These are phyloP conservation scores for Liposcelis brunnea DNA, from an alignment of 2,888 invertebrate species.

Conservation along the genomic window DNA sequence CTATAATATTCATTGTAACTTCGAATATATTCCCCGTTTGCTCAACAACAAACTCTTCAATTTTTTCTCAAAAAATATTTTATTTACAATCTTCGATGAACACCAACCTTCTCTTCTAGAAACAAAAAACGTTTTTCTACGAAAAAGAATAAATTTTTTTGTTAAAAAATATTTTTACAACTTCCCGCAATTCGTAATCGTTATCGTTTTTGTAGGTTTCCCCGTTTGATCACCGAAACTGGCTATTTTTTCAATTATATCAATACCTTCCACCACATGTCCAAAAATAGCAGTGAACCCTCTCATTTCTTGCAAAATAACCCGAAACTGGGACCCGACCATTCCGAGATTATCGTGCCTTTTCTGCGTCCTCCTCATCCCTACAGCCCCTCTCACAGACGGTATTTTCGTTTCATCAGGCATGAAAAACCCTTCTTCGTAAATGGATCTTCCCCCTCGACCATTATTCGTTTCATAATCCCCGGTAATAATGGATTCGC, in stretches of 20 bases:
- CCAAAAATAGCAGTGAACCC: conserved; percentile 71
- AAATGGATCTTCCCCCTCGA: conserved; percentile 58
- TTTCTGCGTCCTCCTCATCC: conserved; percentile 65
- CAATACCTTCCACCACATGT: conserved; percentile 61
- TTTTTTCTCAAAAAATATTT: too few relatives aligned
- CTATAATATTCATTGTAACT: too few relatives aligned
- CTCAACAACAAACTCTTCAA: too few relatives aligned
- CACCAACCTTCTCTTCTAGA: too few relatives aligned
- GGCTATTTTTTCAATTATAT: conserved; percentile 59
- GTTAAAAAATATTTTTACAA: conserved; percentile 33
- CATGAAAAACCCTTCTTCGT: conserved; percentile 60
- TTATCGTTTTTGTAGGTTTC: conserved; percentile 54
- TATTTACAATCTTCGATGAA: too few relatives aligned
- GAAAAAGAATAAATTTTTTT: too few relatives aligned
- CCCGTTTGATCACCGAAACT: conserved; percentile 60
- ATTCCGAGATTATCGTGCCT: conserved; percentile 61
- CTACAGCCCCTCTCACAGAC: conserved; percentile 58
- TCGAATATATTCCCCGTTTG: too few relatives aligned
- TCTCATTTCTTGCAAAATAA: conserved; percentile 64
- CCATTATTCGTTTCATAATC: conserved; percentile 70
- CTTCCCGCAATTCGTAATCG: conserved; percentile 58
- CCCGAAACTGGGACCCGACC: conserved; percentile 72
- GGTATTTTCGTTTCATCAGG: conserved; percentile 64
- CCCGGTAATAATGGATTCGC: conserved; percentile 63
- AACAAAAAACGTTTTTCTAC: too few relatives aligned